Conservation (phyloP, 2,113 vertebrate species). For the Petromus typicus region DNA sequence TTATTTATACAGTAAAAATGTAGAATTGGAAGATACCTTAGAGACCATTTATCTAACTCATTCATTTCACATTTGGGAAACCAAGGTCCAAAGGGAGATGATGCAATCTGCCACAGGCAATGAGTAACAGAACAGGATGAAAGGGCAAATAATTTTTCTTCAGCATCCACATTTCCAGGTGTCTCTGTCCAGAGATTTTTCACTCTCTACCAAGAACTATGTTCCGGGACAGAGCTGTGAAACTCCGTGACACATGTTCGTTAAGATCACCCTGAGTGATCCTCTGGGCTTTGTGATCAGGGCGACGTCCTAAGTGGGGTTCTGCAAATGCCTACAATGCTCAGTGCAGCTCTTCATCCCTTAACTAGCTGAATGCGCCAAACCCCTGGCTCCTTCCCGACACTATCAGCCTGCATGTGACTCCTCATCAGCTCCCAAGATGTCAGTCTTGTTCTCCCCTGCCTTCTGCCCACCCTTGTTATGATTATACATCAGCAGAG, state of each 20-base stretch:
- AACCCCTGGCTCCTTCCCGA: background rate
- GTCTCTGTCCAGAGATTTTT: background rate
- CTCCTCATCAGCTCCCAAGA: background rate
- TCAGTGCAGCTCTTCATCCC: background rate
- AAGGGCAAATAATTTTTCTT: background rate
- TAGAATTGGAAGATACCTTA: background rate
- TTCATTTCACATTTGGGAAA: constrained; percentile 61
- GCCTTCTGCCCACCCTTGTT: background rate
- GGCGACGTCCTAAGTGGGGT: background rate
- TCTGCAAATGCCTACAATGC: background rate
- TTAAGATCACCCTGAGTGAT: background rate
- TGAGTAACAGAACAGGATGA: background rate
- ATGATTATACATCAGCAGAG: background rate
- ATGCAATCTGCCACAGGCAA: constrained; percentile 52
- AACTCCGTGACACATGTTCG: background rate
- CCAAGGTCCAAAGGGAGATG: constrained; percentile 68
- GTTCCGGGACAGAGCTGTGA: background rate
- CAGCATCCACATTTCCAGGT: background rate
- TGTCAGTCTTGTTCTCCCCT: background rate
- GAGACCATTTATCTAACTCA: constrained; percentile 44
- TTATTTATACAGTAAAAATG: background rate
- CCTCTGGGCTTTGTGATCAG: background rate
- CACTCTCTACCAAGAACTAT: background rate
- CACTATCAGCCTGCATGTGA: background rate
- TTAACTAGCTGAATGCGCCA: background rate